Percentiles rank a stretch among this genome's conserved stretches.
Evolutionary conservation across 2,888 invertebrate genomes (phyloP).

Genomic region (Caenorhabditis panamensis): DNA sequence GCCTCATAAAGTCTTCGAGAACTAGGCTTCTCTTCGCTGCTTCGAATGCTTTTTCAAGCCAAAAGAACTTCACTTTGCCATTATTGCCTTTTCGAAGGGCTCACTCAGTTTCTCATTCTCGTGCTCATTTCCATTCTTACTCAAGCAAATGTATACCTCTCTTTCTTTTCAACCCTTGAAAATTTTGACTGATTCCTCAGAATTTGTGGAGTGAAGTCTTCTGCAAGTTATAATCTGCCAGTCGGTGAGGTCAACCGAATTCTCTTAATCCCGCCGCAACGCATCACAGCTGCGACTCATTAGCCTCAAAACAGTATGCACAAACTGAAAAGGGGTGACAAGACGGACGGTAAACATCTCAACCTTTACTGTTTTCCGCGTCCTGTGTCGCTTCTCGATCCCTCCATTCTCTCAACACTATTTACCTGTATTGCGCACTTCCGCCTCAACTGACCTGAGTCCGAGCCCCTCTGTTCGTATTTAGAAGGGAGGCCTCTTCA

Average conservation of each 20-base stretch:
- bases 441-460: conserved; percentile 45
- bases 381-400: conserved; percentile 7
- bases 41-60: background rate
- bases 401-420: conserved; percentile 42
- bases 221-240: no score
- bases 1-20: background rate
- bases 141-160: no score
- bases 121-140: no score
- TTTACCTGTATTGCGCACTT: conserved; percentile 55
- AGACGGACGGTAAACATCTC: conserved; percentile 57
- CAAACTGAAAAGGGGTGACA: conserved; percentile 56
- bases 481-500: conserved; percentile 48
- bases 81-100: background rate
- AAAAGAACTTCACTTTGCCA: background rate
- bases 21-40: background rate
- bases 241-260: conserved; percentile 16
- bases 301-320: conserved; percentile 45
- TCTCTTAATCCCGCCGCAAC: conserved; percentile 30
- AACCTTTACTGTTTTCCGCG: conserved; percentile 56
- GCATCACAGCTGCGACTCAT: conserved; percentile 35
- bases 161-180: no score
- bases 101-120: background rate
- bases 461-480: conserved; percentile 38
- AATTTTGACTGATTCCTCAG: no score
- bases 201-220: no score